Evolutionary conservation across 2,113 vertebrate species (phyloP).

Genomic region (Chascanopsetta lugubris): DNA sequence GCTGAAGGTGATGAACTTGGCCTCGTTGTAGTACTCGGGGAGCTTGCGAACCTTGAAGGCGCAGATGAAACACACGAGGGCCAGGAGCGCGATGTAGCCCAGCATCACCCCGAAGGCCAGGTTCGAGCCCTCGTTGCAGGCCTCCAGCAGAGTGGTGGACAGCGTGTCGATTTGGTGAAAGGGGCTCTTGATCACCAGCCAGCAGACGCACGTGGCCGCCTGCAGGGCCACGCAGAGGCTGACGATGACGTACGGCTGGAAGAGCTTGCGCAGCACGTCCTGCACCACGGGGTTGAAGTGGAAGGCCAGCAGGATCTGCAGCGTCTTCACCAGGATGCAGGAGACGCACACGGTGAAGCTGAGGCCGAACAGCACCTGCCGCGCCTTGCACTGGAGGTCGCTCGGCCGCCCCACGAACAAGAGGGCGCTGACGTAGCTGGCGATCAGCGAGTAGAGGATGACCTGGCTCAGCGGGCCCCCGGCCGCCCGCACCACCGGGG

Average conservation of each 20-base stretch:
- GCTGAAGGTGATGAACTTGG: constrained; percentile 91
- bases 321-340: constrained; percentile 89
- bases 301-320: constrained; percentile 91
- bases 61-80: constrained; percentile 86
- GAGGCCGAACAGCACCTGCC: constrained; percentile 86
- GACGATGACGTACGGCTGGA: constrained; percentile 80
- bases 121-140: constrained; percentile 86
- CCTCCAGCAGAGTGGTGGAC: constrained; percentile 77
- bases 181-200: constrained; percentile 84
- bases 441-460: constrained; percentile 86
- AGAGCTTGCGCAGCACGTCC: constrained; percentile 77
- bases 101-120: constrained; percentile 86
- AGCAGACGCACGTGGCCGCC: constrained; percentile 80
- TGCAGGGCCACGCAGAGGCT: constrained; percentile 81
- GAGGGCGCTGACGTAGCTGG: constrained; percentile 82
- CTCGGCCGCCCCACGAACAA: constrained; percentile 87
- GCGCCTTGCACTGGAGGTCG: constrained; percentile 81
- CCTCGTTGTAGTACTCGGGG: constrained; percentile 90
- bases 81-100: constrained; percentile 84
- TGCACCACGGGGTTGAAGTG: constrained; percentile 85
- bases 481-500: constrained; percentile 86
- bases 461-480: constrained; percentile 85
- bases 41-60: constrained; percentile 90
- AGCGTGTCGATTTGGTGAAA: constrained; percentile 60
- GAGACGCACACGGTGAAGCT: constrained; percentile 89